Base-by-base conservation (phyloP, 1,140 invertebrate genomes). In the Arion vulgaris region DNA sequence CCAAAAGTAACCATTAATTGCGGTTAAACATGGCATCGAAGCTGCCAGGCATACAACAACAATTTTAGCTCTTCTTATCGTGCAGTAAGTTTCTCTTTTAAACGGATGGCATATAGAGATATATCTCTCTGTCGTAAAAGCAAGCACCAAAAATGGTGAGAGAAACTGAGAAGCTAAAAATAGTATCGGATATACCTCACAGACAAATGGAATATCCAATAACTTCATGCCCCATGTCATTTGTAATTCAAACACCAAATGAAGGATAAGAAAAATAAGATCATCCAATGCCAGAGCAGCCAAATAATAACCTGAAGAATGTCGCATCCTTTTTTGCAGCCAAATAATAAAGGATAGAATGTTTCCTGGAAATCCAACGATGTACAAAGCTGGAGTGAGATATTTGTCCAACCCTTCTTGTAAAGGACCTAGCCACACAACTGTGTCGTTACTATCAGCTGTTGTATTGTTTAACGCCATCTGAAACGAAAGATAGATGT, bases 71-170 rank as follows among this genome's bases (percentile, higher is more conserved):
- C 97, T 93, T 23, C 96, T 95, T 87, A 97, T 97, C 0, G 97
- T 98, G 77, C 90, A 91, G 75, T 88, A 89, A 23, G 86, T 84
- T 45, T 89, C 85, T 34, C 91, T 51, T 83, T 95, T 94, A n/a
- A 99, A 93, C 0, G 97, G 98, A 92, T 98, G 97, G 90, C 97
- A 98, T 0, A 99, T 97, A 0, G 98, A 97, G 53, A 99, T 96
- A 93, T 97, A 99, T 68, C 98, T 94, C 92, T 99, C 98, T 84
- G 98, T 94, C 0, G 98, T 99, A 41, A 99, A 98, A 1, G 96
- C 97, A 15, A 93, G 85, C 39, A 92, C 92, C 4, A 93, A 85
- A 23, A 90, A 81, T 0, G 91, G 91, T 2, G 91, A 92, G 72
- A 92, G 85, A 77, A 91, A 91, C 84, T 92, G 90, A 15, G 87